Percentiles rank a stretch among this genome's conserved stretches.
phyloP scores from a whole-genome alignment of 2,113 vertebrate genomes.

The Urocolius indicus region DNA sequence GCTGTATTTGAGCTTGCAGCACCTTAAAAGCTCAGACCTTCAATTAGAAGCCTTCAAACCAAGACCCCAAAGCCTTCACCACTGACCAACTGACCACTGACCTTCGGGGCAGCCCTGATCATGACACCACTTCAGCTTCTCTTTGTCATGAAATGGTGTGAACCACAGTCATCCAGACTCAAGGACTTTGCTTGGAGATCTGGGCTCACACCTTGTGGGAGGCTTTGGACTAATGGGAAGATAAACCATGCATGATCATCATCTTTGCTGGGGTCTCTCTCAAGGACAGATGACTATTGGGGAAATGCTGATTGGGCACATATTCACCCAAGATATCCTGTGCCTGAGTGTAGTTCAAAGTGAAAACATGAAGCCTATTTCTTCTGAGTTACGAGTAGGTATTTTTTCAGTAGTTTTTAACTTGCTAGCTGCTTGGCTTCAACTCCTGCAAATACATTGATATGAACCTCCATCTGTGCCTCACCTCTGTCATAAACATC shows the following conservation, averaged over 20 bases:
- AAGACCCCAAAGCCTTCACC: neutral
- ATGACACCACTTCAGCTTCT: neutral
- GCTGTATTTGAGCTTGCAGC: neutral
- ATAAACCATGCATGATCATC: neutral
- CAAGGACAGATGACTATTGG: neutral
- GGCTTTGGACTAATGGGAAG: neutral
- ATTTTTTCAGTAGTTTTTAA: neutral
- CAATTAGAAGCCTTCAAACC: neutral
- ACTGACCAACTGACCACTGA: neutral
- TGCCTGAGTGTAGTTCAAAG: neutral
- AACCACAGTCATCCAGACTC: neutral
- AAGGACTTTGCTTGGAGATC: neutral
- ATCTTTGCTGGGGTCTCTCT: neutral
- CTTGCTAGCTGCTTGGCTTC: neutral
- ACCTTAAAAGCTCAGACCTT: neutral
- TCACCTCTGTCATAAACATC: accelerated
- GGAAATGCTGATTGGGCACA: neutral
- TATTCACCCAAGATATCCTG: neutral
- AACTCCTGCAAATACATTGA: neutral
- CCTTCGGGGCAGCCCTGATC: neutral
- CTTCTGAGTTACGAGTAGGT: neutral
- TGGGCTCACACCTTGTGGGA: neutral
- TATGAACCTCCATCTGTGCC: neutral
- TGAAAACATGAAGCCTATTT: neutral
- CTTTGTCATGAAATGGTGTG: neutral